Base-by-base conservation (phyloP, 1,140 invertebrate species). In the Copidosoma floridanum region DNA sequence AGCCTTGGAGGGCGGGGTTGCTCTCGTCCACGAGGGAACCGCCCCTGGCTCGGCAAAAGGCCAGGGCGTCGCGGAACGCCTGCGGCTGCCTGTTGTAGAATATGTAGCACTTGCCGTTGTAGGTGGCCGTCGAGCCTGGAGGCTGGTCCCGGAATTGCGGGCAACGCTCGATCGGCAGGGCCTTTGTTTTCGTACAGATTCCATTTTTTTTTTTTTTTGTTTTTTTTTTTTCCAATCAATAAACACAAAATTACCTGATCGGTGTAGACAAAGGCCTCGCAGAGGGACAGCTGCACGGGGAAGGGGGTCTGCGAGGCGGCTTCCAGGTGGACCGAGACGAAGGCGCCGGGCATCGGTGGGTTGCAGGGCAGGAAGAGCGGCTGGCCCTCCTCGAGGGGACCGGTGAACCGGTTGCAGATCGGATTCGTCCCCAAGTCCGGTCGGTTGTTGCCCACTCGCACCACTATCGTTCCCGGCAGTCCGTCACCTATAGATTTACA, bases 71-170 rank as follows among this genome's bases (percentile, higher is more conserved):
- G 23, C 87, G 81, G 75, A 96, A 94, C 61, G 85, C 87, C 62
- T 90, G 74, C 0, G 92, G 91, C 69, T 95, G 92, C 26, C 92
- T 82, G 70, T 94, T 93, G 78, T 96, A 95, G 80, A 97, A 97
- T 61, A 95, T 93, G 73, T 97, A 97, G 75, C 94, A 97, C 80
- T 96, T 96, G 47, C 94, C 94, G 71, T 96, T 96, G 78, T 97
- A 97, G 0, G 94, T 96, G 2, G 94, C 92, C 0, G 92, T 91
- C 27, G 90, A 92, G 12, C 94, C 94, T 1, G 92, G 92, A 0
- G 93, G 93, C 73, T 95, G 93, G 72, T 96, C 93, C 24, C 93
- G 77, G 77, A 95, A 95, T 64, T 94, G 91, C 1, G 94, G 94
- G 77, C 94, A 97, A 57, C 94, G 83, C 77, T 96, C 94, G 59